Evolutionary conservation across 2,888 invertebrate genomes (phyloP), one percentile per base, ranked within the genome.

Genomic region (Buathra laborator): DNA sequence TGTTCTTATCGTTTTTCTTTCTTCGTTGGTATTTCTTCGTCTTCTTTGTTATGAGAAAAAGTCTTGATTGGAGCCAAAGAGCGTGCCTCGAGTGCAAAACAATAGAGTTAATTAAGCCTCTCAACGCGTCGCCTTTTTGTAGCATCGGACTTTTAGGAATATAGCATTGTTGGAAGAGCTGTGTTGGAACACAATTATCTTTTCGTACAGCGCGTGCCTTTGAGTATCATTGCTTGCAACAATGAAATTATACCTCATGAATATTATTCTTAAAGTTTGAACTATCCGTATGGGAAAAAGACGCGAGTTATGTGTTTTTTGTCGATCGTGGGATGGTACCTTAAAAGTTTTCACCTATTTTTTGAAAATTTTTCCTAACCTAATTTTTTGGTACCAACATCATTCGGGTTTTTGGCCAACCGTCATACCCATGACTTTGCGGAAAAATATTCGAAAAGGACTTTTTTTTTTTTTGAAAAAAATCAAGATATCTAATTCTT

Each of bases 71-170:
- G 7, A 37, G 37, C 37, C 10, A 56, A 56, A 56, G 19, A 56
- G 56, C 24, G 24, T 53, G 16, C 19, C 56, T 12, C 56, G 24
- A 56, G 56, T 56, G n/a, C 19, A 24, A 10, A 56, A 56, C 56
- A 56, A 56, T 56, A 24, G 56, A 56, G 56, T 56, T 56, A 56
- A 56, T 56, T 56, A 56, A 56, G 56, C 56, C 56, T 56, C 56
- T 56, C 19, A 56, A 56, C 24, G 24, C 24, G 24, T 12, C 24
- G 56, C 56, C 24, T 24, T 24, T 37, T 19, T 24, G 56, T 24
- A 56, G 19, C 12, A 56, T 19, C 10, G 56, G 56, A 56, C 24
- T 56, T 56, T 56, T 24, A 24, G 4, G 56, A 56, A 56, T 24
- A 9, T 24, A 9, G 56, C 56, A 56, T 9, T 12, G 4, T 19